Base-by-base conservation (phyloP, 1,140 invertebrate genomes). In the Aphidius ervi region DNA sequence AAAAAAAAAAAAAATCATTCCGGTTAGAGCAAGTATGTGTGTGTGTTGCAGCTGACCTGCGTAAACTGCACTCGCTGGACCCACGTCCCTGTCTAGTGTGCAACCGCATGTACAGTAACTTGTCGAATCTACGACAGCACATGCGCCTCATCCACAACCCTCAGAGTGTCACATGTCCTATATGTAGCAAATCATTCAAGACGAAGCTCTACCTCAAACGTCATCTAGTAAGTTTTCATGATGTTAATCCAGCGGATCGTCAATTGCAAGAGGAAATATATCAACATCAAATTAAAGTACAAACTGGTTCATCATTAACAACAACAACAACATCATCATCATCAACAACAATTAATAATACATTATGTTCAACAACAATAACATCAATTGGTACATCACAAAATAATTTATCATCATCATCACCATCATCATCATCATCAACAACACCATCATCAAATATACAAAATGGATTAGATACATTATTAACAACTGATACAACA, bases 101-200 rank as follows among this genome's bases (percentile, higher is more conserved):
- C 82, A 87, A 88, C 70, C 86, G 87, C 74, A 86, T 88, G 76
- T 89, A 90, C 84, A 88, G 86, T 83, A 89, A 89, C 82, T 84
- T 88, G 76, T 89, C 87, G 73, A 89, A 90, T 82, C 84, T 89
- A 74, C 83, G 87, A 68, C 88, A 90, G 81, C 88, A 90, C 81
- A 88, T 89, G 82, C 86, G 87, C 72, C 85, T 89, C 66, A 89
- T 90, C 80, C 88, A 90, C 82, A 87, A 87, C 81, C 87, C 88
- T 70, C 86, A 87, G 78, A 86, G 85, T 77, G 87, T 88, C 67
- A 84, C 82, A 75, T 89, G 88, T 82, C 82, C 82, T 72, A 82
- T 87, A 65, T 90, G 88, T 81, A 84, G 84, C 73, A 88, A 88
- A 83, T 83, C 84, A 72, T 90, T 89, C 82, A 89, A 89, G 83